Evolutionary conservation across 1,140 invertebrate species (phyloP).

Genomic region (Drosophila navojoa): DNA sequence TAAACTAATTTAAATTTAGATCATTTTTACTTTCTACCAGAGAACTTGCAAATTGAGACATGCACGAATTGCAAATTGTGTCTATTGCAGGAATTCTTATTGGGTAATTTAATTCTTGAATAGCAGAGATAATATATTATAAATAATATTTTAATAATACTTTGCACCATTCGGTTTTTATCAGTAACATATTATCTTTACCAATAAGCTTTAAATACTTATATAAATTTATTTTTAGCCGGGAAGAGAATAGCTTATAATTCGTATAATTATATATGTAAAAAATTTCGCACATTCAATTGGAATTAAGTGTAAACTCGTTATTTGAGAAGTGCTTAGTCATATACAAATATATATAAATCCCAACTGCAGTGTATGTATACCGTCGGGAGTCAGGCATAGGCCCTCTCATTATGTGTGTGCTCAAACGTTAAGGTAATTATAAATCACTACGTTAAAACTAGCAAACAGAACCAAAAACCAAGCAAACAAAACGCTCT

Average conservation of each 20-base stretch:
- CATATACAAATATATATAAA: background rate
- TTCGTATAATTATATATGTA: background rate
- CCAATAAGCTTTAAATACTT: too few relatives aligned
- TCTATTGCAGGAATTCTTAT: too few relatives aligned
- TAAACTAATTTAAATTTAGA: background rate
- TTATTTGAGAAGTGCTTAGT: conserved; percentile 1
- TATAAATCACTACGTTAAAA: conserved; percentile 29
- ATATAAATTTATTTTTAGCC: background rate
- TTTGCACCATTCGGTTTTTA: too few relatives aligned
- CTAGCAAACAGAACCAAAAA: background rate
- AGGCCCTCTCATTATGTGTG: background rate
- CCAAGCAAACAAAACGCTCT: conserved; percentile 22
- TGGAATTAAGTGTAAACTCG: background rate
- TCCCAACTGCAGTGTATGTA: background rate
- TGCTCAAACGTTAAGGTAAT: conserved; percentile 19
- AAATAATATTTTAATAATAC: too few relatives aligned
- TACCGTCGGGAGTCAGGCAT: background rate
- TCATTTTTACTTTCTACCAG: too few relatives aligned
- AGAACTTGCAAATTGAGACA: too few relatives aligned
- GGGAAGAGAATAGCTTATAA: background rate
- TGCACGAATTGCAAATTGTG: too few relatives aligned
- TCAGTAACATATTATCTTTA: too few relatives aligned
- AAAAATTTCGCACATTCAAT: background rate
- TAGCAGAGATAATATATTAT: too few relatives aligned
- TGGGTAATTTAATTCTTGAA: background rate